Base-by-base conservation (phyloP, 2,888 invertebrate species). In the Macrosoma leucophasiata region DNA sequence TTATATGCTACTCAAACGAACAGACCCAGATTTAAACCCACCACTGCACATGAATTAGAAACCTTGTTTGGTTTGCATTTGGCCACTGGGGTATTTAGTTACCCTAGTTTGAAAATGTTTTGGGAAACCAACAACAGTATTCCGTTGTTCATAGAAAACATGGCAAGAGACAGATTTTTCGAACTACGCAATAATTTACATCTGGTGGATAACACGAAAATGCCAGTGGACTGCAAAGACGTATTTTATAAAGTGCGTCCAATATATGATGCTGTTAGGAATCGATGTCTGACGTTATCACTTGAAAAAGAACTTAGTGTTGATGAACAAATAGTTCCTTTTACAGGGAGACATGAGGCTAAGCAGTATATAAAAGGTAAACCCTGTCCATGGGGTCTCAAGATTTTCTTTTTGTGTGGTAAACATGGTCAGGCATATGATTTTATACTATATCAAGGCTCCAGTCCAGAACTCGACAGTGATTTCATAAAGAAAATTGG, bases 311-410 rank as follows among this genome's bases (percentile, higher is more conserved):
- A 46, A 26, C 43, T 50, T 27, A 43, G 47, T 6, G 47, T 52
- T 43, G 49, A 52, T 42, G 54, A 52, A 19, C 50, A 55, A 22
- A 55, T 52, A 2, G 43, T 50, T 34, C 52, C 52, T 39, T 52
- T 52, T 22, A 47, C 48, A 4, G 49, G 50, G 11, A 54, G 30
- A 40, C 48, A 45, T 40, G 31, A 18, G 13, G 44, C 45, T 19
- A 48, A 47, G 14, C 46, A 48, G 9, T 49, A 49, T 11, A 36
- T 50, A 39, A 52, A 49, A 36, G 48, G 51, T 3, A 52, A 48
- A 41, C 46, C 50, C 39, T 48, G 45, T 37, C 46, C 48, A 41
- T 49, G 48, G 48, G 46, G 48, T 0, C 33, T 51, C 0, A 52
- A 55, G 13, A 34, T 42, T 10, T 51, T 51, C 33, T 45, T 48